These are phyloP conservation scores for Eulemur mongoz DNA, from an alignment of 2,797 vertebrate genomes.

Conservation along the genomic window DNA sequence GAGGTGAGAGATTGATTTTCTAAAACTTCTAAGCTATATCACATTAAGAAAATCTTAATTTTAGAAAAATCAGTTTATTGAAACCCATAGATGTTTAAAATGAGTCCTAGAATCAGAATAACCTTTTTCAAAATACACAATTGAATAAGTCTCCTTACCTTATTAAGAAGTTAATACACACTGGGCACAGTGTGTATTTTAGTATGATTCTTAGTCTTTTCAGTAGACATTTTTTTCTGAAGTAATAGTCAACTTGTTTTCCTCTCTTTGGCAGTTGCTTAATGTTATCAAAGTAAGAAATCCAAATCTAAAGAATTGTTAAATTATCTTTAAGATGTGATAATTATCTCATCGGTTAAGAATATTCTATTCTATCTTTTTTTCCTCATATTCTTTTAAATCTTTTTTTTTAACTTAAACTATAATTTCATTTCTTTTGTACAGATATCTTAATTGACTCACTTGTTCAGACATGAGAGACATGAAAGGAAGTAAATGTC, in stretches of 20 bases:
- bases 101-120: background rate
- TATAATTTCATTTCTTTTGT: background rate
- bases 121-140: background rate
- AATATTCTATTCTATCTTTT: background rate
- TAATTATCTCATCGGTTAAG: background rate
- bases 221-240: background rate
- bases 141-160: background rate
- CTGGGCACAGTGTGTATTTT: background rate
- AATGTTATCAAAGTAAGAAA: conserved; percentile 13
- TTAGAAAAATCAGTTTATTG: background rate
- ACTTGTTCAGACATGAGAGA: background rate
- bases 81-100: background rate
- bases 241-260: conserved; percentile 3
- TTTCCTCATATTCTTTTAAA: background rate
- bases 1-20: background rate
- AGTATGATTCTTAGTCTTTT: background rate
- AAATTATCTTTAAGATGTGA: background rate
- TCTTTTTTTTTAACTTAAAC: background rate
- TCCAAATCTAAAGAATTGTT: background rate
- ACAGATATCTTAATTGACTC: background rate
- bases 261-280: background rate
- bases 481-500: background rate
- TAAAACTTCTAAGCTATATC: background rate
- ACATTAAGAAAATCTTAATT: background rate
- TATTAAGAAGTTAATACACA: too few relatives aligned